These are phyloP conservation scores for Hanleya hanleyi DNA, from an alignment of 2,888 invertebrate genomes.

Conservation along the genomic window DNA sequence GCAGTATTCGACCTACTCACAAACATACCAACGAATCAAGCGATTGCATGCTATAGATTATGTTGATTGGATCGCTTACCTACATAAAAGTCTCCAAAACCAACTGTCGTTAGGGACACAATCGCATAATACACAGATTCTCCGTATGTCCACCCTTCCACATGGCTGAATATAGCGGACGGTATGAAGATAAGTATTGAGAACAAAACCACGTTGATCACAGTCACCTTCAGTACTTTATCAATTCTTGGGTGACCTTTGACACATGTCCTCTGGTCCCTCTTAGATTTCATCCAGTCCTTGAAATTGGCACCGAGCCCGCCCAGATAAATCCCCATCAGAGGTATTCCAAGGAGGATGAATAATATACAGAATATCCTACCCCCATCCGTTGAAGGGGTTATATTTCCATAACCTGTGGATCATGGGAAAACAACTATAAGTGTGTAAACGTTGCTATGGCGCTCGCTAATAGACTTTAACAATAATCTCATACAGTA, in stretches of 20 bases:
- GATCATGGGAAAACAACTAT: too few relatives aligned
- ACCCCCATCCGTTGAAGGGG: conserved; percentile 33
- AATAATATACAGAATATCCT: conserved; percentile 34
- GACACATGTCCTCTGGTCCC: conserved; percentile 25
- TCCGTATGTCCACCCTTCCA: conserved; percentile 52
- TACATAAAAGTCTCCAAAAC: conserved; percentile 59
- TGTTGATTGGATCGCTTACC: conserved; percentile 47
- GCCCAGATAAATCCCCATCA: conserved; percentile 31
- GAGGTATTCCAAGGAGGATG: conserved; percentile 40
- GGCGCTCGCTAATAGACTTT: too few relatives aligned
- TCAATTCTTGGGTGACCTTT: conserved; percentile 19
- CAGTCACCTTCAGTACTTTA: background rate
- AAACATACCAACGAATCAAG: too few relatives aligned
- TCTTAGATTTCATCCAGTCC: conserved; percentile 17
- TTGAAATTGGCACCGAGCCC: conserved; percentile 34
- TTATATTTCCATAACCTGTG: conserved; percentile 41
- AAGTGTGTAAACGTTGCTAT: too few relatives aligned
- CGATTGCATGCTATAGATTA: background rate
- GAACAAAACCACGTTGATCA: background rate
- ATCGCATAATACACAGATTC: conserved; percentile 53
- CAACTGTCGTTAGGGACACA: conserved; percentile 56
- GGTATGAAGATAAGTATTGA: conserved; percentile 30
- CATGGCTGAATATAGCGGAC: conserved; percentile 22
- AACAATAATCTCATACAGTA: too few relatives aligned
- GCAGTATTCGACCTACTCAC: too few relatives aligned